These are phyloP conservation scores for Ephestia elutella DNA, from an alignment of 1,140 invertebrate species.

Conservation along the genomic window DNA sequence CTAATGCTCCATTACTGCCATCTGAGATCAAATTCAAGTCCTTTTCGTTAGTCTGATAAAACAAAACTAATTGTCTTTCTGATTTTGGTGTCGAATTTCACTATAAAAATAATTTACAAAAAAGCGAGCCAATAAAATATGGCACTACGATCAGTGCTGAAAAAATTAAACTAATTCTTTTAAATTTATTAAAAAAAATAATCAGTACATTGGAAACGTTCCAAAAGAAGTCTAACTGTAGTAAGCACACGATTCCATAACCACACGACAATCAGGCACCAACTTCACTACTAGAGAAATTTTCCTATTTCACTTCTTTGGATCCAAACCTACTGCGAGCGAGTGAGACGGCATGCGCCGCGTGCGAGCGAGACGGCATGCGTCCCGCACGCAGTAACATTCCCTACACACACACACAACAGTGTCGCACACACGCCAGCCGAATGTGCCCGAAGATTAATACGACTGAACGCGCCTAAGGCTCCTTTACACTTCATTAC, in stretches of 20 bases:
- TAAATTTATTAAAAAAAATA: slow-evolving; percentile 54
- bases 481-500: slow-evolving; percentile 26
- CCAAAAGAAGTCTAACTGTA: slow-evolving; percentile 43
- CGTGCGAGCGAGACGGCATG: slow-evolving; percentile 7
- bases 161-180: slow-evolving; percentile 59
- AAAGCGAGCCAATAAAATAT: slow-evolving; percentile 69
- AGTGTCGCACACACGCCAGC: neutral
- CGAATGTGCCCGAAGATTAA: neutral
- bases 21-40: slow-evolving; percentile 66
- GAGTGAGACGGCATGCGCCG: slow-evolving; percentile 7
- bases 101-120: slow-evolving; percentile 60
- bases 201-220: slow-evolving; percentile 69
- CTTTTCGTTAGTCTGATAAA: slow-evolving; percentile 43
- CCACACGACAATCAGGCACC: slow-evolving; percentile 59
- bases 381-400: neutral
- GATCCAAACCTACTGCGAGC: slow-evolving; percentile 27
- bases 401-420: slow-evolving; percentile 7
- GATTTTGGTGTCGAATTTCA: slow-evolving; percentile 70
- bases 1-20: slow-evolving; percentile 28
- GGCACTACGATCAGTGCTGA: slow-evolving; percentile 69
- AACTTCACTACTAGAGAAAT: slow-evolving; percentile 65
- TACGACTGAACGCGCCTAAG: slow-evolving; percentile 16
- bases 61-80: slow-evolving; percentile 49
- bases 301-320: slow-evolving; percentile 57
- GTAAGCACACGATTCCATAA: slow-evolving; percentile 35